phyloP scores from a whole-genome alignment of 1,140 invertebrate species.

The Laupala kohalensis region DNA sequence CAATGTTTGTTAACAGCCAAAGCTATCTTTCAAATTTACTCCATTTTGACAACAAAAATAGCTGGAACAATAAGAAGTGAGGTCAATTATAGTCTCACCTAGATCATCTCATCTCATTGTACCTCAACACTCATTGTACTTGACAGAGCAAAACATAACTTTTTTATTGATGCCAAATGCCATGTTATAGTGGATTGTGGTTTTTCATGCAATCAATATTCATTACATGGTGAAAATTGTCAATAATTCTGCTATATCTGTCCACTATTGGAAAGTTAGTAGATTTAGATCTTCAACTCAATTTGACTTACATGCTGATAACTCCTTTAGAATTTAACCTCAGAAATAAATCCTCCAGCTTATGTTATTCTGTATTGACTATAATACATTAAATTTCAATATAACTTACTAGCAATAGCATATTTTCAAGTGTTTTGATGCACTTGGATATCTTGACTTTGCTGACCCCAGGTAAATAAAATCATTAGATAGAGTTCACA shows the following conservation, averaged over 20 bases:
- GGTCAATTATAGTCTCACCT: neutral
- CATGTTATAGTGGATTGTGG: neutral
- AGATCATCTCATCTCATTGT: neutral
- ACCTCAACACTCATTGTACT: neutral
- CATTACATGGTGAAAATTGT: neutral
- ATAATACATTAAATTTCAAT: neutral
- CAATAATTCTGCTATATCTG: neutral
- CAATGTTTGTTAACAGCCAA: neutral
- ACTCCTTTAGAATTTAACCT: neutral
- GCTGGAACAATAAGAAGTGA: neutral
- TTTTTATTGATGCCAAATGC: neutral
- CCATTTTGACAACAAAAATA: neutral
- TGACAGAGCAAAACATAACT: neutral
- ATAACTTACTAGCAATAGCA: neutral
- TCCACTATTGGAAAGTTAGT: neutral
- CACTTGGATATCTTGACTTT: neutral
- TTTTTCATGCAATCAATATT: neutral
- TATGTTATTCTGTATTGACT: neutral
- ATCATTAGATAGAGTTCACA: no score
- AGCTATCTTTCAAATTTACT: neutral
- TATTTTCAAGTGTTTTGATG: neutral
- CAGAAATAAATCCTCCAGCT: neutral
- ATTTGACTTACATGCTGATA: neutral
- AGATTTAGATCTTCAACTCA: neutral
- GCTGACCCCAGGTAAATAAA: neutral